phyloP scores from a whole-genome alignment of 2,888 invertebrate species.

The Sarcophaga carnaria region DNA sequence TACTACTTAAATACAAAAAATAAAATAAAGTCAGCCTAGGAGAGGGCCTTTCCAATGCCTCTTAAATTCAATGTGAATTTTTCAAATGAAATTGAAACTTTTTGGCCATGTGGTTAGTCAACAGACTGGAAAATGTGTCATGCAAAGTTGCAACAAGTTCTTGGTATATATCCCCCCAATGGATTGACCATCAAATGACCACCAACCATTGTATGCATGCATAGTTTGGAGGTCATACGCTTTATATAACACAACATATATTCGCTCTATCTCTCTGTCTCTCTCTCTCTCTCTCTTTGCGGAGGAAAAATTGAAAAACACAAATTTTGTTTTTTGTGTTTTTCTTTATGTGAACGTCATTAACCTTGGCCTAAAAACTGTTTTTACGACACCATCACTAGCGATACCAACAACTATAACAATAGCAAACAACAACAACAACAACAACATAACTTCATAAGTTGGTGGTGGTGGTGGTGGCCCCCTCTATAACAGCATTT shows the following conservation, averaged over 20 bases:
- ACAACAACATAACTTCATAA: neutral
- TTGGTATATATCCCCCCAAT: conserved; percentile 38
- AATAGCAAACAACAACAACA: neutral
- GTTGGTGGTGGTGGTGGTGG: too few relatives aligned
- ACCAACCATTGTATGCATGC: neutral
- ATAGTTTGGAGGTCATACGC: neutral
- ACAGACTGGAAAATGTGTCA: neutral
- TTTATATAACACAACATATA: too few relatives aligned
- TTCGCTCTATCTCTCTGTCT: too few relatives aligned
- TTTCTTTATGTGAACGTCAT: neutral
- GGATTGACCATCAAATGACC: conserved; percentile 53
- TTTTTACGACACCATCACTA: neutral
- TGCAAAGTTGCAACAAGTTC: conserved; percentile 37
- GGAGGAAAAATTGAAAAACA: neutral
- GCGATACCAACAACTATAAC: too few relatives aligned
- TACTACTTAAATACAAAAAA: neutral
- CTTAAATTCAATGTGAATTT: neutral
- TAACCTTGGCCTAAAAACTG: conserved; percentile 52
- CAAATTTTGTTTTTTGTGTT: neutral
- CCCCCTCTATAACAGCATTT: conserved; percentile 3
- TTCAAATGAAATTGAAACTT: neutral
- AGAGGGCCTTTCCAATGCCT: neutral
- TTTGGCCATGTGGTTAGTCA: neutral
- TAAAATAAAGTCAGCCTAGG: neutral
- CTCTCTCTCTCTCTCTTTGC: too few relatives aligned